Conservation (phyloP, 2,888 invertebrate genomes). For the Dichetophora obliterata region DNA sequence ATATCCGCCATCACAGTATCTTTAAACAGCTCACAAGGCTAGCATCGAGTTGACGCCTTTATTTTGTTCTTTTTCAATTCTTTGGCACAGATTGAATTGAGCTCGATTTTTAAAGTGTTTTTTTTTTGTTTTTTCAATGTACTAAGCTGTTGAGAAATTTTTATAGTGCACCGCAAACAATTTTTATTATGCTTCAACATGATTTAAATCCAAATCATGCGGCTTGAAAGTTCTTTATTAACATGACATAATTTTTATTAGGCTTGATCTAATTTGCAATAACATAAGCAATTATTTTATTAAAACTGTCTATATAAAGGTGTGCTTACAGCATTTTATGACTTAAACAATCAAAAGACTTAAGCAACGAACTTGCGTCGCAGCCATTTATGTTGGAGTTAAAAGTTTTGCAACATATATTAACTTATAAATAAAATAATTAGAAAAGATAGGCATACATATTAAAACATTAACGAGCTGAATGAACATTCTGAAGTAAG, state of each 20-base stretch:
- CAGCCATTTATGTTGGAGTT: too few relatives aligned
- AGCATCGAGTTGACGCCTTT: slow-evolving; percentile 28
- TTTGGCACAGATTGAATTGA: slow-evolving; percentile 38
- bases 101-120: not conserved
- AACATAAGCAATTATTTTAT: not conserved
- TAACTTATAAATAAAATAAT: too few relatives aligned
- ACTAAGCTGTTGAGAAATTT: slow-evolving; percentile 3
- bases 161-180: not conserved
- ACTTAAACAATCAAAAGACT: slow-evolving; percentile 11
- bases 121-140: not conserved
- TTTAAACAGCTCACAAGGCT: not conserved
- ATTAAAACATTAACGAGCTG: too few relatives aligned
- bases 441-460: too few relatives aligned
- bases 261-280: too few relatives aligned
- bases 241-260: too few relatives aligned
- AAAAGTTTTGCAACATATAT: too few relatives aligned
- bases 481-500: too few relatives aligned
- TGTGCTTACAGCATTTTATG: not conserved
- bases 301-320: too few relatives aligned
- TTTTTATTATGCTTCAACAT: not conserved
- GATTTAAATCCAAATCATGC: not conserved
- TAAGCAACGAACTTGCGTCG: not conserved
- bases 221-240: not conserved
- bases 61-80: slow-evolving; percentile 21
- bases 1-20: not conserved